Evolutionary conservation across 2,113 vertebrate species (phyloP), one percentile per base, ranked within the genome.

Genomic region (Andinoacara biseriatus): DNA sequence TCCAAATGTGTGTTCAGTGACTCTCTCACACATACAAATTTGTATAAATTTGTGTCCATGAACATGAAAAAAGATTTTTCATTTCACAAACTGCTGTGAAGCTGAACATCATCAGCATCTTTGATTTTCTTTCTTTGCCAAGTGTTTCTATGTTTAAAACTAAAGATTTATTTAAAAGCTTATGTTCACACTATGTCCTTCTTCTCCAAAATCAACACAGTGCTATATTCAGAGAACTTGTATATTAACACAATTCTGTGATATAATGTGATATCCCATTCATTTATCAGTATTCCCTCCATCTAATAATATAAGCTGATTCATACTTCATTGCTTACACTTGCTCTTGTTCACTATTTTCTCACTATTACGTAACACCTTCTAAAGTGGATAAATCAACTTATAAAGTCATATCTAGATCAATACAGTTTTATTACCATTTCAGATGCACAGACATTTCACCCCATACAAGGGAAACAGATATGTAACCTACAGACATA

Each of bases 191-290:
- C 26, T n/a, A 24, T 3, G 56, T 29, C 58, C 76, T 60, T 77
- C 82, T 54, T 76, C 80, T 46, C 65, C 62, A 87, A 87, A 49
- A 76, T 38, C 88, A 90, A 91, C 89, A 92, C 85, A 93, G 84
- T 91, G 91, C 76, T 78, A 67, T 24, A 90, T 85, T 56, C 77
- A 78, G 26, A 26, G 26, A 26, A 26, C 78, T 84, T 82, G 61
- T 86, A 78, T 95, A 92, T 84, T 91, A 91, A 91, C 89, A 74
- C 61, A 75, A 10, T 78, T 82, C 31, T 33, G 31, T n/a, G n/a
- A n/a, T 83, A 90, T 86, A 49, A 29, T 90, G 84, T 81, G 33
- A 62, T 81, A 74, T 80, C 46, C 81, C 52, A 54, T 80, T 79
- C 74, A 35, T 81, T 80, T 43, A 62, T 87, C 76, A 77, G 67